phyloP scores from a whole-genome alignment of 64 coral and sea anemone species.

The Stichodactyla helianthus region DNA sequence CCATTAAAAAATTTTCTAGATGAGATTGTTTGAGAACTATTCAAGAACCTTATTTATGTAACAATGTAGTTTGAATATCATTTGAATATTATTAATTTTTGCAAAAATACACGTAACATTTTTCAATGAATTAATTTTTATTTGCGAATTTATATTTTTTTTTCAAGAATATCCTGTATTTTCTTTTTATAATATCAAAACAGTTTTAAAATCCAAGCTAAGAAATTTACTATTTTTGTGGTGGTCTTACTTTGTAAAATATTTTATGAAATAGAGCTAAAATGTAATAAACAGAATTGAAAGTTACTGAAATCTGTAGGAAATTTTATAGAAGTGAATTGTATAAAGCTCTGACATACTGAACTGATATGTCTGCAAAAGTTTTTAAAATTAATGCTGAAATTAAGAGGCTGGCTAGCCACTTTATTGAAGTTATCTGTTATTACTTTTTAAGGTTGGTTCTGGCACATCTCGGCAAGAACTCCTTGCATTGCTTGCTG shows the following conservation, averaged over 20 bases:
- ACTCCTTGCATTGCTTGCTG: slow-evolving; percentile 65
- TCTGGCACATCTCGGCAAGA: slow-evolving; percentile 64
- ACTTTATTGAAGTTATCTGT: not conserved
- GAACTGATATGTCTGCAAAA: no score
- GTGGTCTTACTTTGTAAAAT: not conserved
- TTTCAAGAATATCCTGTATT: no score
- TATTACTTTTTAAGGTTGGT: slow-evolving; percentile 29
- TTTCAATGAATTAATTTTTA: not conserved
- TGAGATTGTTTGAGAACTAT: not conserved
- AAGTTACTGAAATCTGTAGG: no score
- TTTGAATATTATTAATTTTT: slow-evolving; percentile 3
- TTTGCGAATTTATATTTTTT: not conserved
- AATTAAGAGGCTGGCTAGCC: no score
- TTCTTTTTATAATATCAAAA: no score
- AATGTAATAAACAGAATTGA: no score
- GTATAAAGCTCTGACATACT: no score
- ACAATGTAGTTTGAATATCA: not conserved
- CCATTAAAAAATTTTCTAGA: not conserved
- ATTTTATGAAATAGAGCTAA: no score
- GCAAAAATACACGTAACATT: not conserved
- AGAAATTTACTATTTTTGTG: not conserved
- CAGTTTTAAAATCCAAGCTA: no score
- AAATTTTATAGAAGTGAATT: no score
- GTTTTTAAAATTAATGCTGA: no score
- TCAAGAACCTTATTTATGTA: not conserved